Percentiles rank a stretch among this genome's conserved stretches.
These are phyloP conservation scores for Tipula helvola DNA, from an alignment of 2,888 invertebrate species.

Conservation along the genomic window DNA sequence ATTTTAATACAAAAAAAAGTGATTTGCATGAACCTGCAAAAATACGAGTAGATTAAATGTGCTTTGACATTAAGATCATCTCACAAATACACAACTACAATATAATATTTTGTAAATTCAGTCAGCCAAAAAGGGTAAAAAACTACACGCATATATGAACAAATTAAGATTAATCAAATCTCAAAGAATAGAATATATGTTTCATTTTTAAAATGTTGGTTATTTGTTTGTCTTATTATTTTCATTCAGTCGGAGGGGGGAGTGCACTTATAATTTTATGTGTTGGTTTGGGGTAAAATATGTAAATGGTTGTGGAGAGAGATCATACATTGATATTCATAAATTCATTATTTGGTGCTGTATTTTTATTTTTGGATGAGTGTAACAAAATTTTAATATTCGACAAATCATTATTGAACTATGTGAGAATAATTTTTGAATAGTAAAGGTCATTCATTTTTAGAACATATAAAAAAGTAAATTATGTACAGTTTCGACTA, in stretches of 20 bases:
- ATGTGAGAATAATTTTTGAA: neutral
- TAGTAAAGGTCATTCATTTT: neutral
- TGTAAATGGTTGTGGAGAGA: neutral
- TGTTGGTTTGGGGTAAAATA: neutral
- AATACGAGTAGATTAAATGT: neutral
- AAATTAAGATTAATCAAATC: neutral
- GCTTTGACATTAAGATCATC: neutral
- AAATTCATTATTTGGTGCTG: neutral
- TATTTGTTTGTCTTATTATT: neutral
- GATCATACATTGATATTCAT: neutral
- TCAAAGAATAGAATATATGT: neutral
- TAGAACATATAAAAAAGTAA: neutral
- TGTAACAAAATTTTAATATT: neutral
- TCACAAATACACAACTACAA: neutral
- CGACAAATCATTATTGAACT: neutral
- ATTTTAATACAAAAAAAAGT: neutral
- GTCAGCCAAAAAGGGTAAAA: neutral
- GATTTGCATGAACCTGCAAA: neutral
- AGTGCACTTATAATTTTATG: neutral
- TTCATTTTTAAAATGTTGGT: neutral
- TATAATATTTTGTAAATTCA: neutral
- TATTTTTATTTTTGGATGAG: neutral
- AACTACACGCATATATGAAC: neutral
- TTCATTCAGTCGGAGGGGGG: neutral
- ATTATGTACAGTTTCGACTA: no score